Conservation (phyloP, 1,140 invertebrate species). For the Zaprionus ornatus region DNA sequence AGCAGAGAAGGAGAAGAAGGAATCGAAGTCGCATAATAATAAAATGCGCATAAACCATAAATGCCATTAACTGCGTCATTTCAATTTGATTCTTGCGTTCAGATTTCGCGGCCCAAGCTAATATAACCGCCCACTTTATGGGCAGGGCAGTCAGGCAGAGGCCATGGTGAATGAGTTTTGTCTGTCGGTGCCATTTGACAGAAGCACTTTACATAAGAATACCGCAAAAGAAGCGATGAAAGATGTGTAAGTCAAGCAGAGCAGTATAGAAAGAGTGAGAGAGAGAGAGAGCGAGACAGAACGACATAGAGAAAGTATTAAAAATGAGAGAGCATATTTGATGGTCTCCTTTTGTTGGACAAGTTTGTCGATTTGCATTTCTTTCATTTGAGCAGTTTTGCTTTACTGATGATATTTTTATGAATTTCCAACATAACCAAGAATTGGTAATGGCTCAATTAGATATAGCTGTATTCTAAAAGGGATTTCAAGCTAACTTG, state of each 20-base stretch:
- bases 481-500: not conserved
- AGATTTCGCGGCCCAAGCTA: constrained; percentile 40
- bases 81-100: constrained; percentile 73
- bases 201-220: constrained; percentile 35
- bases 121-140: constrained; percentile 40
- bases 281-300: not conserved
- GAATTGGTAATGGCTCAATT: constrained; percentile 21
- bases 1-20: constrained; percentile 12
- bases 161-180: constrained; percentile 24
- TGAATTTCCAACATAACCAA: constrained; percentile 13
- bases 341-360: constrained; percentile 8
- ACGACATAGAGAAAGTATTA: not conserved
- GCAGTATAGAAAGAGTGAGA: not conserved
- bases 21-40: constrained; percentile 56
- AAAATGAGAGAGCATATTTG: constrained; percentile 21
- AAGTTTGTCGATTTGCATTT: constrained; percentile 36
- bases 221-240: constrained; percentile 2
- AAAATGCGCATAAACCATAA: constrained; percentile 78
- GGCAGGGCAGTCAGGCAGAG: not conserved
- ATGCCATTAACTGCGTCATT: constrained; percentile 79
- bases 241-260: constrained; percentile 8
- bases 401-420: constrained; percentile 27
- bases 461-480: not conserved
- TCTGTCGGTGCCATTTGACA: constrained; percentile 23
- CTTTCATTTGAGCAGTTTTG: constrained; percentile 12